phyloP scores from a whole-genome alignment of 1,140 invertebrate genomes.

The Chironomus tepperi region DNA sequence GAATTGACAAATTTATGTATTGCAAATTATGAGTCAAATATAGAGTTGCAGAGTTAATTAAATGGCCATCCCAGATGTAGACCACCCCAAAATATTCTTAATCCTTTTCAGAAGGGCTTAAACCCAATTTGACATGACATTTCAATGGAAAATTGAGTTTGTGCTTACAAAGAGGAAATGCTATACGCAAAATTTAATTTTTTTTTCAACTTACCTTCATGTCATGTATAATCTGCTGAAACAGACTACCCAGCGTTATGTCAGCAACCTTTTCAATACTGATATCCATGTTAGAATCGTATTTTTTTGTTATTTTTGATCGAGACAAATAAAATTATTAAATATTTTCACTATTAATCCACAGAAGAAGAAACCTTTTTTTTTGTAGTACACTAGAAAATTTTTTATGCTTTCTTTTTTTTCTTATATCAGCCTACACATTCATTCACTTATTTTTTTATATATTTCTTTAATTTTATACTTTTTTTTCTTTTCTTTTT shows the following conservation, averaged over 20 bases:
- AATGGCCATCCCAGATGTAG: too few species aligned
- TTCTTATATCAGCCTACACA: neutral
- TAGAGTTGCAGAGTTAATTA: too few species aligned
- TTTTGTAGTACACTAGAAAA: neutral
- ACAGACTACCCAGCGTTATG: slow-evolving; percentile 57
- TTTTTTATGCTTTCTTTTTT: neutral
- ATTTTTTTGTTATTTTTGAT: neutral
- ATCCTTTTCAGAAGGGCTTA: too few species aligned
- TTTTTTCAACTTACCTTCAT: slow-evolving; percentile 59
- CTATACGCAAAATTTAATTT: too few species aligned
- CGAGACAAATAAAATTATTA: neutral
- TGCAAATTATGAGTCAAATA: too few species aligned
- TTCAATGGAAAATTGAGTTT: too few species aligned
- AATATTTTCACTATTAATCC: neutral
- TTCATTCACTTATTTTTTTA: neutral
- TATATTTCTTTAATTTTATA: too few species aligned
- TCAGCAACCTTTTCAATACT: slow-evolving; percentile 69
- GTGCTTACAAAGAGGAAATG: too few species aligned
- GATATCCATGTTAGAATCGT: slow-evolving; percentile 49
- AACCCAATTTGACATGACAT: too few species aligned
- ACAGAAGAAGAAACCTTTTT: slow-evolving; percentile 6
- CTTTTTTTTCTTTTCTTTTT: neutral
- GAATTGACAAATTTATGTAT: too few species aligned
- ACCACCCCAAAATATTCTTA: too few species aligned
- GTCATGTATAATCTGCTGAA: slow-evolving; percentile 75